Conservation (phyloP, 2,113 vertebrate species). For the Nibea coibor region DNA sequence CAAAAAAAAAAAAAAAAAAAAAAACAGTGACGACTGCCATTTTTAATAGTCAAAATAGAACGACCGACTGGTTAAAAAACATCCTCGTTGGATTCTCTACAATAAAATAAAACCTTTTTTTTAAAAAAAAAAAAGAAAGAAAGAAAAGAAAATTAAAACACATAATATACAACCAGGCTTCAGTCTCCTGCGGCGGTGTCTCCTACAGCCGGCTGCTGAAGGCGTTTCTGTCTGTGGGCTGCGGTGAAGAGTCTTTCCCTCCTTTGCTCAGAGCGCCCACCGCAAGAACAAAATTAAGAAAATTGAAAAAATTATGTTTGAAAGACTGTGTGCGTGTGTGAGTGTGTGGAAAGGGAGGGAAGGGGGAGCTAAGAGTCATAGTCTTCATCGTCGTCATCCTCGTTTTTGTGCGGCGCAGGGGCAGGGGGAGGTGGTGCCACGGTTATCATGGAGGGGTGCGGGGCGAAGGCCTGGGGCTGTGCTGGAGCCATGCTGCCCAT, state of each 20-base stretch:
- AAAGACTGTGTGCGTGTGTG: slow-evolving; percentile 15
- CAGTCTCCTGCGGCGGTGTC: slow-evolving; percentile 40
- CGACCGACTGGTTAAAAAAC: slow-evolving; percentile 76
- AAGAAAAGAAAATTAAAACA: slow-evolving; percentile 75
- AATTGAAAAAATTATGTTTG: slow-evolving; percentile 60
- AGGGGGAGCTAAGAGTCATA: slow-evolving; percentile 89
- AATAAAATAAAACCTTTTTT: slow-evolving; percentile 79
- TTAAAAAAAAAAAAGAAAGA: slow-evolving; percentile 15
- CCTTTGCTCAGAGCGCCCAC: slow-evolving; percentile 55
- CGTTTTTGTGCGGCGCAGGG: slow-evolving; percentile 68
- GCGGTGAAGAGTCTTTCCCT: slow-evolving; percentile 67
- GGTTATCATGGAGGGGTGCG: slow-evolving; percentile 78
- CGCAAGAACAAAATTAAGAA: slow-evolving; percentile 64
- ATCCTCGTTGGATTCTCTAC: slow-evolving; percentile 69
- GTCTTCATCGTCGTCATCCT: slow-evolving; percentile 87
- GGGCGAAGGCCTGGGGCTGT: slow-evolving; percentile 76
- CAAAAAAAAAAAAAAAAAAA: slow-evolving; percentile 48
- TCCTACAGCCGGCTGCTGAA: slow-evolving; percentile 23
- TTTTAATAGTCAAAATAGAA: slow-evolving; percentile 62
- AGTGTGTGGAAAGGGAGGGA: neutral
- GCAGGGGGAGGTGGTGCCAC: slow-evolving; percentile 68
- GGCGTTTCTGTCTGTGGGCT: slow-evolving; percentile 24
- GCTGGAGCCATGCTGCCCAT: slow-evolving; percentile 65
- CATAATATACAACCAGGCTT: slow-evolving; percentile 76
- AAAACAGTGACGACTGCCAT: slow-evolving; percentile 48